Evolutionary conservation across 2,888 invertebrate species (phyloP).

Genomic region (Chymomyza fuscimana): DNA sequence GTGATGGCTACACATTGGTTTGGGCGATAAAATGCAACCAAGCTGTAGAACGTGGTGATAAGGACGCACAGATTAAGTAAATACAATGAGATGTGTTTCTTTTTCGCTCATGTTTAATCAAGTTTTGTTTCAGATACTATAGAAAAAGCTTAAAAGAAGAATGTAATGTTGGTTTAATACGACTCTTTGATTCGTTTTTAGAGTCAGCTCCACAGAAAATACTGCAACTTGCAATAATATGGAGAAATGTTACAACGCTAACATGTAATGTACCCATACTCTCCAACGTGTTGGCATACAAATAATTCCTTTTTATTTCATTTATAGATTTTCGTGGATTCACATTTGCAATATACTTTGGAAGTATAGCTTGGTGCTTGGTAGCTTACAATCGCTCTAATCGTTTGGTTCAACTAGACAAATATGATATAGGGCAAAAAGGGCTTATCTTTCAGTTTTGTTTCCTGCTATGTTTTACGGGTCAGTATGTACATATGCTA

Average conservation of each 20-base stretch:
- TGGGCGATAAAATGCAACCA: slow-evolving; percentile 41
- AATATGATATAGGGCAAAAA: slow-evolving; percentile 50
- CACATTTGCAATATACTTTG: slow-evolving; percentile 48
- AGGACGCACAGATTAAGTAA: slow-evolving; percentile 45
- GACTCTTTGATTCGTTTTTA: slow-evolving; percentile 56
- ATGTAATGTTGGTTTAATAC: slow-evolving; percentile 56
- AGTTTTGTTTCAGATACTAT: slow-evolving; percentile 39
- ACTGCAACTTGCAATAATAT: slow-evolving; percentile 48
- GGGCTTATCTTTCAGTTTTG: slow-evolving; percentile 52
- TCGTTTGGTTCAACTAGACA: slow-evolving; percentile 52
- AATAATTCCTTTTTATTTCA: not conserved
- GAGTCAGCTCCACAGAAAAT: slow-evolving; percentile 58
- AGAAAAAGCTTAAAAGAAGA: slow-evolving; percentile 50
- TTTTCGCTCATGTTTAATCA: not conserved
- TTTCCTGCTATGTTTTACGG: slow-evolving; percentile 49
- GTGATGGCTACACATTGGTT: slow-evolving; percentile 44
- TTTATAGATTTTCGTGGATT: slow-evolving; percentile 43
- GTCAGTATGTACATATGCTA: slow-evolving; percentile 27
- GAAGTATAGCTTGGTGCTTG: slow-evolving; percentile 51
- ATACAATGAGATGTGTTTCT: not conserved
- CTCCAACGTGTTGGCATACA: not conserved
- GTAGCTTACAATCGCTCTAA: slow-evolving; percentile 60
- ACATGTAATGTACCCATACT: slow-evolving; percentile 40
- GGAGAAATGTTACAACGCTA: slow-evolving; percentile 32
- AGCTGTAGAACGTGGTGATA: slow-evolving; percentile 39